These are phyloP conservation scores for Abscondita cerata DNA, from an alignment of 2,888 invertebrate species.

Conservation along the genomic window DNA sequence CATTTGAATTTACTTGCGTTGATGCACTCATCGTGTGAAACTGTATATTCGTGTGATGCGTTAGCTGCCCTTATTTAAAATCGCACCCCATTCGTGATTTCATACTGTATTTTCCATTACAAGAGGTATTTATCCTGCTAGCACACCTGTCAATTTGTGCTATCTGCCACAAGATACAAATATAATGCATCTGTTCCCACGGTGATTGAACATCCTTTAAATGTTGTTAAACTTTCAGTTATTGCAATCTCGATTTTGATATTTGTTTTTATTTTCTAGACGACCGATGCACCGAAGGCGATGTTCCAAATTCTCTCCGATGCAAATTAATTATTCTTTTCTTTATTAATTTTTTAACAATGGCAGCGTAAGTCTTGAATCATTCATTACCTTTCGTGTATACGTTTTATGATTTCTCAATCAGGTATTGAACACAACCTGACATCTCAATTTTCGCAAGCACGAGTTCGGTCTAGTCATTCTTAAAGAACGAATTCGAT, in stretches of 20 bases:
- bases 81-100: conserved; percentile 8
- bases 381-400: too few relatives aligned
- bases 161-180: background rate
- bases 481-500: background rate
- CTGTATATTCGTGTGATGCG: background rate
- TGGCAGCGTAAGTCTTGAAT: too few relatives aligned
- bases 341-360: too few relatives aligned
- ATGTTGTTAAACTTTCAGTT: conserved; percentile 14
- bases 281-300: conserved; percentile 8
- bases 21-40: background rate
- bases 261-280: conserved; percentile 18
- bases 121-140: conserved; percentile 21
- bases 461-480: background rate
- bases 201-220: background rate
- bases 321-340: too few relatives aligned
- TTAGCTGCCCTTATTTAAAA: background rate
- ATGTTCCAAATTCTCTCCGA: conserved; percentile 8
- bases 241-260: conserved; percentile 13
- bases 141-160: conserved; percentile 30
- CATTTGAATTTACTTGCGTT: too few relatives aligned
- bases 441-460: background rate
- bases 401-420: too few relatives aligned
- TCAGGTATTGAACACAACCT: too few relatives aligned
- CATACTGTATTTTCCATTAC: conserved; percentile 12
- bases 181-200: conserved; percentile 6